phyloP scores from a whole-genome alignment of 1,140 invertebrate genomes.

The Eriosoma lanigerum region DNA sequence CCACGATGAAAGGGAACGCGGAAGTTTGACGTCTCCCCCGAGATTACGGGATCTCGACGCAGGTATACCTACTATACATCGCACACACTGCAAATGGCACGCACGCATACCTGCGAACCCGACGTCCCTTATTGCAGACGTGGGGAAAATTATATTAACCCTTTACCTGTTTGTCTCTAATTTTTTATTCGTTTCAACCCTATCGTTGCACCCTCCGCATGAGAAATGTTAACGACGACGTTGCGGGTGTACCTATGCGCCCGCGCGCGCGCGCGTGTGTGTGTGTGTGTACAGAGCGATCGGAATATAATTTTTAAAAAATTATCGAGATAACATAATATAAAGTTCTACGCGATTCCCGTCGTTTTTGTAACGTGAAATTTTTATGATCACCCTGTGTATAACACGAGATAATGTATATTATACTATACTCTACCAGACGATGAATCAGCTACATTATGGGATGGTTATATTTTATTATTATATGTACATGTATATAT shows the following conservation, averaged over 20 bases:
- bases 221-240: conserved; percentile 16
- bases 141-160: conserved; percentile 51
- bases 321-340: too few relatives aligned
- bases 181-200: conserved; percentile 44
- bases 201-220: conserved; percentile 32
- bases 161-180: conserved; percentile 38
- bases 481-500: conserved; percentile 14
- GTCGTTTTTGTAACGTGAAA: too few relatives aligned
- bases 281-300: too few relatives aligned
- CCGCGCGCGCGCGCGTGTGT: background rate
- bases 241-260: background rate
- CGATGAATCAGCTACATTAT: conserved; percentile 47
- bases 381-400: too few relatives aligned
- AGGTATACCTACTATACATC: background rate
- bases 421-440: background rate
- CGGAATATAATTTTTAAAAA: too few relatives aligned
- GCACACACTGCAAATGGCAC: conserved; percentile 35
- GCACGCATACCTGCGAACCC: conserved; percentile 34
- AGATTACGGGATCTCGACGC: conserved; percentile 41
- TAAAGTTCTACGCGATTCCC: too few relatives aligned
- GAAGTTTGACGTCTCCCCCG: conserved; percentile 49
- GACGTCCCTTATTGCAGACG: conserved; percentile 41
- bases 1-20: conserved; percentile 52
- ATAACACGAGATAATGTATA: too few relatives aligned
- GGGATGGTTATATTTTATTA: conserved; percentile 29